Percentiles rank a stretch among this genome's conserved stretches.
Evolutionary conservation across 2,797 vertebrate genomes (phyloP).

Genomic region (Sarcoramphus papa): DNA sequence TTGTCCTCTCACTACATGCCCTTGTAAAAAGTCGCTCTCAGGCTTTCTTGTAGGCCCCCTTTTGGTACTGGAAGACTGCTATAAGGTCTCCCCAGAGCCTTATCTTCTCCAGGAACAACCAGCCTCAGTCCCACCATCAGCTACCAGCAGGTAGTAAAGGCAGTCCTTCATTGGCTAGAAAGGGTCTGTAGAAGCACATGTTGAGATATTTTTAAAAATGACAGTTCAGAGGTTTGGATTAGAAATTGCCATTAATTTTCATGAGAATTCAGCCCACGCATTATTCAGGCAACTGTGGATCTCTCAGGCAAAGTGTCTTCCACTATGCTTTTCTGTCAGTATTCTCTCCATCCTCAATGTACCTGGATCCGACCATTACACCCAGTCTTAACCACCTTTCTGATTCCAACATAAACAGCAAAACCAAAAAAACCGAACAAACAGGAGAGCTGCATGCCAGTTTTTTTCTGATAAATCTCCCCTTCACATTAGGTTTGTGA

Average conservation of each 20-base stretch:
- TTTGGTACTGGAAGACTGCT: too few relatives aligned
- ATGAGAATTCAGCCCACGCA: not conserved
- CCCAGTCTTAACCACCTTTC: not conserved
- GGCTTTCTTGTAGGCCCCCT: too few relatives aligned
- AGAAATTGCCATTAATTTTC: not conserved
- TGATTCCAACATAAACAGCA: not conserved
- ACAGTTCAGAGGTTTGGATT: not conserved
- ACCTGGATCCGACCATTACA: not conserved
- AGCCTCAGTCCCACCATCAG: not conserved
- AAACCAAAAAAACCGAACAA: not conserved
- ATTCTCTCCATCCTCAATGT: not conserved
- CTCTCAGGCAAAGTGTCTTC: not conserved
- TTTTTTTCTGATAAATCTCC: not conserved
- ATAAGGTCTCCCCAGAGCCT: too few relatives aligned
- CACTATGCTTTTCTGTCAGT: not conserved
- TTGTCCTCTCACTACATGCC: too few relatives aligned
- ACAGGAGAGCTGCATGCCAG: not conserved
- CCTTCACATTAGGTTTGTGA: not conserved
- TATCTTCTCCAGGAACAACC: not conserved
- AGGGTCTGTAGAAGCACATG: not conserved
- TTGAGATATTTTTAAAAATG: not conserved
- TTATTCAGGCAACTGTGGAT: not conserved
- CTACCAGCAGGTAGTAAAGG: not conserved
- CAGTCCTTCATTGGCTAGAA: not conserved
- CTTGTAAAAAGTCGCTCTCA: too few relatives aligned